These are phyloP conservation scores for Chrysomela aeneicollis DNA, from an alignment of 2,888 invertebrate genomes.

Conservation along the genomic window DNA sequence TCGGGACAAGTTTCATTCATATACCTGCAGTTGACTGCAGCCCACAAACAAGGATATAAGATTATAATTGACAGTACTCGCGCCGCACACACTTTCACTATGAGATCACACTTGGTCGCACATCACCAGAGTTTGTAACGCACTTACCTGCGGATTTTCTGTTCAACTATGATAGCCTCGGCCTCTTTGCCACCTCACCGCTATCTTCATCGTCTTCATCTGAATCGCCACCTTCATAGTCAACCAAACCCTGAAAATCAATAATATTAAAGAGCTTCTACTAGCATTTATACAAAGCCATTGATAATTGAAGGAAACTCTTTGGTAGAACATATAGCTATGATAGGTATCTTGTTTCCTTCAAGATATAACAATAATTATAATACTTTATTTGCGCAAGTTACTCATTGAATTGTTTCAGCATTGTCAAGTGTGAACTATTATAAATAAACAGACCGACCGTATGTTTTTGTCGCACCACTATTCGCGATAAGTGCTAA, in stretches of 20 bases:
- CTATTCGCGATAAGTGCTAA: too few relatives aligned
- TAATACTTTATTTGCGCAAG: too few relatives aligned
- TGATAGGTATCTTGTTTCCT: too few relatives aligned
- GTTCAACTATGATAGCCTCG: constrained; percentile 76
- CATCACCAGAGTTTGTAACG: constrained; percentile 54
- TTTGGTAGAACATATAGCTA: too few relatives aligned
- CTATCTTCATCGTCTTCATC: constrained; percentile 90
- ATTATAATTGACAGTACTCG: constrained; percentile 54
- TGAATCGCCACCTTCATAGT: constrained; percentile 97
- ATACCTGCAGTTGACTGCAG: constrained; percentile 32
- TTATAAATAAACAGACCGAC: too few relatives aligned
- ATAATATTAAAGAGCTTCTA: constrained; percentile 29
- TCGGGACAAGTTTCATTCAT: constrained; percentile 1
- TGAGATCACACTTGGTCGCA: constrained; percentile 58
- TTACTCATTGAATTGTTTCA: too few relatives aligned
- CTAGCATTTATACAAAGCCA: too few relatives aligned
- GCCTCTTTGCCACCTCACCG: constrained; percentile 70
- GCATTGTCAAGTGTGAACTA: too few relatives aligned
- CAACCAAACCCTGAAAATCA: constrained; percentile 82
- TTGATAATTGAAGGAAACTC: too few relatives aligned
- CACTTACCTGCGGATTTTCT: constrained; percentile 48
- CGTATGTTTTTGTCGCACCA: too few relatives aligned
- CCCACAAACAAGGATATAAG: constrained; percentile 21
- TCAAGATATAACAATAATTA: too few relatives aligned
- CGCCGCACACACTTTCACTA: constrained; percentile 52